phyloP scores from a whole-genome alignment of 1,140 invertebrate species.

The Amphibalanus amphitrite region DNA sequence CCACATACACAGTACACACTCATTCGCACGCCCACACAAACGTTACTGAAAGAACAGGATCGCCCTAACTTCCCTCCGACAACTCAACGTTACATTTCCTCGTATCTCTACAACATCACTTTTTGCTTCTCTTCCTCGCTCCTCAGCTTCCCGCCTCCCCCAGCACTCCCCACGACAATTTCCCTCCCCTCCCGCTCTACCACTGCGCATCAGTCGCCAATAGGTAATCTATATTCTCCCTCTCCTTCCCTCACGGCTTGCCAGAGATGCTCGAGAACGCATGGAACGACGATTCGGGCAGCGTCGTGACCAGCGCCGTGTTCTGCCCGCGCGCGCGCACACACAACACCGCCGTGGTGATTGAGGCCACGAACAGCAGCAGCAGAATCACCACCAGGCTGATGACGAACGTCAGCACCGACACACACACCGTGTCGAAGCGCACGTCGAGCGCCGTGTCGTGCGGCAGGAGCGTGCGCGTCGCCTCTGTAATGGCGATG shows the following conservation, averaged over 20 bases:
- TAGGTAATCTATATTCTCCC: too few relatives aligned
- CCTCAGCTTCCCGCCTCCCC: too few relatives aligned
- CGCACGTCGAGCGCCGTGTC: neutral
- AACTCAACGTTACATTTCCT: too few relatives aligned
- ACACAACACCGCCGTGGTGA: conserved; percentile 24
- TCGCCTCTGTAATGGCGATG: conserved; percentile 5
- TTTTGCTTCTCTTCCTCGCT: too few relatives aligned
- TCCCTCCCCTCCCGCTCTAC: too few relatives aligned
- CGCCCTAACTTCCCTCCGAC: too few relatives aligned
- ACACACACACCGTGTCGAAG: conserved; percentile 28
- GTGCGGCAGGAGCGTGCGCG: neutral
- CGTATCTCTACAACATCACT: too few relatives aligned
- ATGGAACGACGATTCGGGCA: neutral
- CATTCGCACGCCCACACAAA: too few relatives aligned
- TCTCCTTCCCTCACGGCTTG: neutral
- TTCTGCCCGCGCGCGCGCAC: neutral
- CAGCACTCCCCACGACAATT: too few relatives aligned
- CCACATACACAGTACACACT: too few relatives aligned
- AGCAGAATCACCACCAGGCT: conserved; percentile 24
- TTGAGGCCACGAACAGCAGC: conserved; percentile 24
- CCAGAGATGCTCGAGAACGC: neutral
- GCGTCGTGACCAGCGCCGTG: neutral
- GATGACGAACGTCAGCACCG: conserved; percentile 26
- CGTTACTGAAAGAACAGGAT: too few relatives aligned
- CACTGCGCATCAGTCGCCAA: too few relatives aligned